phyloP scores from a whole-genome alignment of 2,888 invertebrate genomes.

The Formica aserva region DNA sequence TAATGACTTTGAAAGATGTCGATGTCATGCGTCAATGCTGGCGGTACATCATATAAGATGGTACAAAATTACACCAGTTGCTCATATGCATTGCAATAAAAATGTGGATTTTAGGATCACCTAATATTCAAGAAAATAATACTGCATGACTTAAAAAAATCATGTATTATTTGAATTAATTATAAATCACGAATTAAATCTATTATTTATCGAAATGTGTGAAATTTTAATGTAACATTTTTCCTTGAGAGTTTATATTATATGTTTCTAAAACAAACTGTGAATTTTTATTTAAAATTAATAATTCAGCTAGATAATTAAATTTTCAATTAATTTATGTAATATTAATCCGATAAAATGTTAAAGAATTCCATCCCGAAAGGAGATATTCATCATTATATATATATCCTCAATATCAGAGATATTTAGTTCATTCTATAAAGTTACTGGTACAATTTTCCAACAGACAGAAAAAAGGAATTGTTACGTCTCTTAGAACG shows the following conservation, averaged over 20 bases:
- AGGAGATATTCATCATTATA: not conserved
- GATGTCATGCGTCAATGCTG: slow-evolving; percentile 53
- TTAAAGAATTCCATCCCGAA: not conserved
- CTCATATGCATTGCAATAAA: not conserved
- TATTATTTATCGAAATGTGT: not conserved
- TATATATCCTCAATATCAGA: not conserved
- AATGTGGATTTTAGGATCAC: not conserved
- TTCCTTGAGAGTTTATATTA: not conserved
- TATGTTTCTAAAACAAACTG: not conserved
- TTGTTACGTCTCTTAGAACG: not conserved
- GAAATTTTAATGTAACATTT: not conserved
- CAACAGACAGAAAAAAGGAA: not conserved
- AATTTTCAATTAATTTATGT: not conserved
- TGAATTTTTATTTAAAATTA: not conserved
- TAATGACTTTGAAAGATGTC: slow-evolving; percentile 44
- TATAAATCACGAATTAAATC: not conserved
- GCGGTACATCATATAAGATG: not conserved
- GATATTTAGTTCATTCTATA: not conserved
- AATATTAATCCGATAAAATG: not conserved
- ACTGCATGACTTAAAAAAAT: not conserved
- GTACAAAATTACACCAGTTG: not conserved
- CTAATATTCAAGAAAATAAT: not conserved
- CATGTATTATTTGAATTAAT: not conserved
- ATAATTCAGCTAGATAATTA: not conserved
- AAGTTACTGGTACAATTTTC: not conserved